Percentiles rank a stretch among this genome's conserved stretches.
These are phyloP conservation scores for Monarcha castaneiventris DNA, from an alignment of 2,113 vertebrate species.

Conservation along the genomic window DNA sequence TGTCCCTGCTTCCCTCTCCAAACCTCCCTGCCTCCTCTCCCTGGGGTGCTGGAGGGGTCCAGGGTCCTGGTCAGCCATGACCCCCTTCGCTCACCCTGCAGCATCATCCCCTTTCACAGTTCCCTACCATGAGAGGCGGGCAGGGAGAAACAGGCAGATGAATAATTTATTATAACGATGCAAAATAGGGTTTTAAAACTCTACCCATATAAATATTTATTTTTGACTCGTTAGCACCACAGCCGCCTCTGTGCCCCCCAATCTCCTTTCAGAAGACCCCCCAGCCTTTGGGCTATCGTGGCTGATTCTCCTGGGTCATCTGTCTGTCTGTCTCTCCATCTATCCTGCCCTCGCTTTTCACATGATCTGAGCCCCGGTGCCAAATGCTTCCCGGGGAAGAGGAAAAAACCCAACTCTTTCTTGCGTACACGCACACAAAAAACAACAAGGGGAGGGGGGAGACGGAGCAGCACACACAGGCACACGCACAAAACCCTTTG, in stretches of 20 bases:
- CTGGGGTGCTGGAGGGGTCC: not conserved
- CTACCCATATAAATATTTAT: slow-evolving; percentile 71
- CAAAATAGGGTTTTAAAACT: slow-evolving; percentile 61
- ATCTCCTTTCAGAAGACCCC: not conserved
- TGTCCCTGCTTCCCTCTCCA: not conserved
- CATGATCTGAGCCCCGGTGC: not conserved
- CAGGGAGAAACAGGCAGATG: slow-evolving; percentile 46
- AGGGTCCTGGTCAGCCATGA: not conserved
- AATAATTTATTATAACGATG: slow-evolving; percentile 73
- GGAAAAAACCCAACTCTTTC: not conserved
- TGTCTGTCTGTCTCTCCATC: not conserved
- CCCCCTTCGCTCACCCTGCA: not conserved
- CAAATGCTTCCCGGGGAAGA: slow-evolving; percentile 56
- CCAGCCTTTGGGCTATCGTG: not conserved
- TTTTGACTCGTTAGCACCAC: slow-evolving; percentile 49
- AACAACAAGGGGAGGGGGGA: slow-evolving; percentile 36
- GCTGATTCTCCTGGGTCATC: not conserved
- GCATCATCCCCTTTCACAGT: not conserved
- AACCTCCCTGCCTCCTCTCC: not conserved
- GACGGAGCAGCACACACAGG: slow-evolving; percentile 36
- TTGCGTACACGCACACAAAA: not conserved
- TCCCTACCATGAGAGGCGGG: not conserved
- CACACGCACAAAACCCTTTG: slow-evolving; percentile 68
- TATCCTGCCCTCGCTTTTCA: not conserved
- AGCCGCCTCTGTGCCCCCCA: not conserved